A percentile compares a stretch with the other conserved stretches of the same genome.
Evolutionary conservation across 2,888 invertebrate species (phyloP).

Genomic region (Mesoligia furuncula): DNA sequence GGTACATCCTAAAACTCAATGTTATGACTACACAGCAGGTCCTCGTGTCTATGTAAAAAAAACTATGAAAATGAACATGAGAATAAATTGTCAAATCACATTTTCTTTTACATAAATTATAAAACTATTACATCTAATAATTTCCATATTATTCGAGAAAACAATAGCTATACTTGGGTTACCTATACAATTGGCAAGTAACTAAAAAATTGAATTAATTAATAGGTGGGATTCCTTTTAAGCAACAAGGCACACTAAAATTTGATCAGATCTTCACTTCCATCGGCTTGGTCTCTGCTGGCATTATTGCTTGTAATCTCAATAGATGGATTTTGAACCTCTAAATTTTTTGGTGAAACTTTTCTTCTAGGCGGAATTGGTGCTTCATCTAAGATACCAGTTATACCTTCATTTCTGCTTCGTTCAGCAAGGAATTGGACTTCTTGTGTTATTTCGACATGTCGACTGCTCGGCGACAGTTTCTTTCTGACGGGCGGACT

Average conservation of each 20-base stretch:
- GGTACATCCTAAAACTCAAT: constrained; percentile 23
- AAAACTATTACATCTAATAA: constrained; percentile 26
- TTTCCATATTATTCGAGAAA: background rate
- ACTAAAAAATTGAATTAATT: constrained; percentile 55
- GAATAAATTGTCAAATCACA: constrained; percentile 18
- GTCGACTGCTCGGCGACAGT: constrained; percentile 77
- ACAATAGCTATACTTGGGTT: constrained; percentile 12
- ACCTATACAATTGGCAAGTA: constrained; percentile 61
- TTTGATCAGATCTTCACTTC: constrained; percentile 85
- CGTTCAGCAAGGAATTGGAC: constrained; percentile 76
- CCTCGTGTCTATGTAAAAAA: background rate
- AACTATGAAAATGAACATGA: constrained; percentile 19
- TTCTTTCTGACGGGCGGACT: constrained; percentile 87
- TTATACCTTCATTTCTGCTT: constrained; percentile 77
- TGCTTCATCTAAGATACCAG: constrained; percentile 80
- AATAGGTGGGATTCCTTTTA: constrained; percentile 70
- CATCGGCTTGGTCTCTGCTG: constrained; percentile 64
- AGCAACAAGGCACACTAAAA: constrained; percentile 73
- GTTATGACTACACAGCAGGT: background rate
- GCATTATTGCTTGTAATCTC: constrained; percentile 59
- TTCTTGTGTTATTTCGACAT: constrained; percentile 73
- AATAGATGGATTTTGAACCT: constrained; percentile 65
- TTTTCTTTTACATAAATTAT: constrained; percentile 15
- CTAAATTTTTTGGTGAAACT: constrained; percentile 79
- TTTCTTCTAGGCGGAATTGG: constrained; percentile 86